Percentiles rank a stretch among this genome's conserved stretches.
Conservation (phyloP, 2,797 vertebrate species). For the Megalops cyprinoides region DNA sequence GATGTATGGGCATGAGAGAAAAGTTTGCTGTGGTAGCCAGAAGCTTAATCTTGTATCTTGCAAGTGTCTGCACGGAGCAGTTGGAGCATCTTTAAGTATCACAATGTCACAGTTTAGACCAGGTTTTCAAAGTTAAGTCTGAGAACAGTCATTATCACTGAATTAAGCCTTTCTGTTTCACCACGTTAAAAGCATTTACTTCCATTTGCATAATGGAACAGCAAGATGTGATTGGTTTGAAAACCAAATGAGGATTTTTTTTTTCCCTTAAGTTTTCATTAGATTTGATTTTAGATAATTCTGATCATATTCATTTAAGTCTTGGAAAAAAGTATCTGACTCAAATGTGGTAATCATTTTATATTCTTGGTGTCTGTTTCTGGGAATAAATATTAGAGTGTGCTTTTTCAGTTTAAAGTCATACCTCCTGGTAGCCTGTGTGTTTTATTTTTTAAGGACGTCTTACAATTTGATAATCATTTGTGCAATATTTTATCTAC, state of each 20-base stretch:
- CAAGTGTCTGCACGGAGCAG: not conserved
- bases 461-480: conserved; percentile 22
- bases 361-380: not conserved
- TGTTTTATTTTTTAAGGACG: conserved; percentile 21
- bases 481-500: conserved; percentile 11
- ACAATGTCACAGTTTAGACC: not conserved
- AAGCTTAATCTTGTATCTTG: not conserved
- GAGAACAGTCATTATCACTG: not conserved
- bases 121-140: conserved; percentile 16
- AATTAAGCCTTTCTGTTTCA: not conserved
- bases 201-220: not conserved
- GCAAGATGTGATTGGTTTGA: not conserved
- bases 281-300: not conserved
- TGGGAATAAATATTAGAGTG: not conserved
- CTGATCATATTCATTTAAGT: not conserved
- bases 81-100: not conserved
- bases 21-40: conserved; percentile 49
- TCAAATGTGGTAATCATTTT: not conserved
- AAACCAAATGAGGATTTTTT: not conserved
- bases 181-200: not conserved
- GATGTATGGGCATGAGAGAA: conserved; percentile 63
- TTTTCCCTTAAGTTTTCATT: not conserved
- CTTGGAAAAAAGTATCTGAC: not conserved
- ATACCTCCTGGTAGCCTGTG: not conserved
- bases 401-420: not conserved